These are phyloP conservation scores for Cyrtorhinus lividipennis DNA, from an alignment of 1,140 invertebrate species.

Conservation along the genomic window DNA sequence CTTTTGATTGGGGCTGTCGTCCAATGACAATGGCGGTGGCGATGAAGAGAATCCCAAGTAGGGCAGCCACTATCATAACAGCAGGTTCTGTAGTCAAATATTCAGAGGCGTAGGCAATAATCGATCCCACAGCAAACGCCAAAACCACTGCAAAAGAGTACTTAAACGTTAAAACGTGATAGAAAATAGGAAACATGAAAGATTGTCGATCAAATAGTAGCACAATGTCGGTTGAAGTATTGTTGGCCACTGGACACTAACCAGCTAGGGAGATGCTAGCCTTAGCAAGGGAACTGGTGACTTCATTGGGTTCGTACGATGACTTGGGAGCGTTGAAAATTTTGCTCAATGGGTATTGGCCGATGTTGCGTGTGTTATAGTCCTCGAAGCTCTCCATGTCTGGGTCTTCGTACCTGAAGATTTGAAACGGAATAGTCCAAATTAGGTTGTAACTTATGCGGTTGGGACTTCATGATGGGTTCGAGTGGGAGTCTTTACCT, in stretches of 20 bases:
- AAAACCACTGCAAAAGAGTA: constrained; percentile 13
- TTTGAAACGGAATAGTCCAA: constrained; percentile 28
- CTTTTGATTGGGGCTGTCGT: constrained; percentile 33
- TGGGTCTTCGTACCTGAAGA: constrained; percentile 31
- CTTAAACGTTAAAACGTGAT: no score
- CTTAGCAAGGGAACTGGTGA: background rate
- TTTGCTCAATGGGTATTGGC: background rate
- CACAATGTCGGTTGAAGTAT: no score
- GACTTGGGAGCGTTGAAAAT: constrained; percentile 6
- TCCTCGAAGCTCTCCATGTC: constrained; percentile 1
- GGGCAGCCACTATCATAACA: constrained; percentile 13
- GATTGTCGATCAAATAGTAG: constrained; percentile 30
- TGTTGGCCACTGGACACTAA: no score
- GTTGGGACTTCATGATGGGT: no score
- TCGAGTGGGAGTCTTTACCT: no score
- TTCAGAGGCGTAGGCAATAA: constrained; percentile 22
- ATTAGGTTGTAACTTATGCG: no score
- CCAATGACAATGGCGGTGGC: constrained; percentile 25
- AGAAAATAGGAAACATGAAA: background rate
- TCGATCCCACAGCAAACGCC: background rate
- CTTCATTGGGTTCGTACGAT: constrained; percentile 1
- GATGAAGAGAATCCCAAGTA: constrained; percentile 27
- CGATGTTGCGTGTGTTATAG: background rate
- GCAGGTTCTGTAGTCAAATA: constrained; percentile 11
- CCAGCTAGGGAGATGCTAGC: background rate